Evolutionary conservation across 2,888 invertebrate genomes (phyloP).

Genomic region (Drosophila anomalata): DNA sequence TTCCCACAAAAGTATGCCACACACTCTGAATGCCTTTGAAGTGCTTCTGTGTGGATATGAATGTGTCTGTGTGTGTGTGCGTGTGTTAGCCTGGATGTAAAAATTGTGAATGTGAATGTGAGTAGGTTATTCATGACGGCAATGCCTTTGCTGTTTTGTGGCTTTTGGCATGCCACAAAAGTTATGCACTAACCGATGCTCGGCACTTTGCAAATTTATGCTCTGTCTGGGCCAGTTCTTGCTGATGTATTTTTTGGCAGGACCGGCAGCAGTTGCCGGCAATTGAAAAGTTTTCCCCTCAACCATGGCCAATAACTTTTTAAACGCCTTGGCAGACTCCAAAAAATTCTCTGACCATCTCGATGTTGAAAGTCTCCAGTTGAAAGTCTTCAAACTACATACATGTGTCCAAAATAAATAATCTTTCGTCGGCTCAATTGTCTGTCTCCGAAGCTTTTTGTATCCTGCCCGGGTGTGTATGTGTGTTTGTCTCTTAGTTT

Average conservation of each 20-base stretch:
- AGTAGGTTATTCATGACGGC: constrained; percentile 45
- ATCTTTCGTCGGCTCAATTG: constrained; percentile 47
- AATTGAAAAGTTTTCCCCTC: constrained; percentile 70
- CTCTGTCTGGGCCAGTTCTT: constrained; percentile 36
- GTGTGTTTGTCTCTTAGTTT: constrained; percentile 3
- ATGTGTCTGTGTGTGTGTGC: not conserved
- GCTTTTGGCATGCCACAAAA: constrained; percentile 77
- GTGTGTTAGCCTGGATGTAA: constrained; percentile 3
- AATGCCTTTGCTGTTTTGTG: constrained; percentile 73
- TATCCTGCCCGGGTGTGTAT: constrained; percentile 6
- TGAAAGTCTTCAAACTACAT: constrained; percentile 67
- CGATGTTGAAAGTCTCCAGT: constrained; percentile 25
- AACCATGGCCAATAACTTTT: constrained; percentile 73
- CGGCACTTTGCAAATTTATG: constrained; percentile 73
- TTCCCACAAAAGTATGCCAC: constrained; percentile 67
- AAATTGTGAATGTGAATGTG: constrained; percentile 21
- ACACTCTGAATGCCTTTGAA: constrained; percentile 69
- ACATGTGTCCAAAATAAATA: constrained; percentile 79
- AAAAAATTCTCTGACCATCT: constrained; percentile 57
- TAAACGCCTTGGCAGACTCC: constrained; percentile 67
- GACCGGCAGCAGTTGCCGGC: constrained; percentile 38
- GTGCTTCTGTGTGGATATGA: constrained; percentile 42
- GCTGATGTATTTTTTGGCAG: constrained; percentile 61
- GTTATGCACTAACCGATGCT: constrained; percentile 74
- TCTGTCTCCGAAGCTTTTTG: constrained; percentile 1